phyloP scores from a whole-genome alignment of 2,888 invertebrate genomes.

The Acrobasis consociella region DNA sequence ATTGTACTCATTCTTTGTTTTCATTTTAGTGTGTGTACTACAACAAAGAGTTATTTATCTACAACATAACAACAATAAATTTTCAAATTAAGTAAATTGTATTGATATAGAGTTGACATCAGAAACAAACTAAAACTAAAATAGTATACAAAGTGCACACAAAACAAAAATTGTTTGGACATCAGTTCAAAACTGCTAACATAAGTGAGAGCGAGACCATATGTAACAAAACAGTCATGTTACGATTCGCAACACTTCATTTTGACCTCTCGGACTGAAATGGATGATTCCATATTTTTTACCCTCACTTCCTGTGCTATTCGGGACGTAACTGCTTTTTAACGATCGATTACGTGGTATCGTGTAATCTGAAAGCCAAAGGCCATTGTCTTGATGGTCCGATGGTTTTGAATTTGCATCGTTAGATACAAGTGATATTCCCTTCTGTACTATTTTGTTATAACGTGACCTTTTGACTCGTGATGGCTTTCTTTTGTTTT shows the following conservation, averaged over 20 bases:
- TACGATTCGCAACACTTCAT: conserved; percentile 6
- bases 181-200: too few species aligned
- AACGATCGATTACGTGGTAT: conserved; percentile 28
- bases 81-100: too few species aligned
- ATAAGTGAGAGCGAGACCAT: too few species aligned
- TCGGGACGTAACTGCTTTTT: conserved; percentile 25
- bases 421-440: conserved; percentile 15
- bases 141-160: too few species aligned
- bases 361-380: conserved; percentile 24
- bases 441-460: conserved; percentile 11
- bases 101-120: too few species aligned
- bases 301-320: conserved; percentile 11
- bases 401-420: conserved; percentile 20
- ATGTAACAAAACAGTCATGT: not conserved
- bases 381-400: conserved; percentile 21
- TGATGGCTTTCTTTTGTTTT: conserved; percentile 9
- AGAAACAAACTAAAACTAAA: too few species aligned
- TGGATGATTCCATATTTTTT: conserved; percentile 8
- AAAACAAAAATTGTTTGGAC: too few species aligned
- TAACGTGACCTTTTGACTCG: conserved; percentile 6
- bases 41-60: too few species aligned
- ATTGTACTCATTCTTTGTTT: too few species aligned
- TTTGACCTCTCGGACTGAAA: conserved; percentile 9
- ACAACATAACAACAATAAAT: too few species aligned
- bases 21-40: too few species aligned